phyloP scores from a whole-genome alignment of 2,113 vertebrate species.

The Oophaga pumilio region DNA sequence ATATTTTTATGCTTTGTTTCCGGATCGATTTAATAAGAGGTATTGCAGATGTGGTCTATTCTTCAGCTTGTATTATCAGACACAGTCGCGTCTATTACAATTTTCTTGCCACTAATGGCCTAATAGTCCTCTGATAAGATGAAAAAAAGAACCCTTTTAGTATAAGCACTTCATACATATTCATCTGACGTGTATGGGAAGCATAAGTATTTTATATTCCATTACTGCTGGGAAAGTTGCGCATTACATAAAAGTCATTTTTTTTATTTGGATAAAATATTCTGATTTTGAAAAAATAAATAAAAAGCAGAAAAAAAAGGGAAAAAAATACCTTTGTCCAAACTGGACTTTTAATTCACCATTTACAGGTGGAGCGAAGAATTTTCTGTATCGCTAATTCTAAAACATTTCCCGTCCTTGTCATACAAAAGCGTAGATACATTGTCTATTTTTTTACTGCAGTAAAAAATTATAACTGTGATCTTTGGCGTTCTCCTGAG shows the following conservation, averaged over 20 bases:
- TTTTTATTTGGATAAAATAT: neutral
- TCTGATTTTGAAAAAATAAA: neutral
- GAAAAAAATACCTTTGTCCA: neutral
- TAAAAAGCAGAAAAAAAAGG: neutral
- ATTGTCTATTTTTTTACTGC: neutral
- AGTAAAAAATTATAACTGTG: neutral
- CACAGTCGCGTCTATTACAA: constrained; percentile 19
- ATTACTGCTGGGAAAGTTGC: neutral
- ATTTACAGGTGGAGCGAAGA: neutral
- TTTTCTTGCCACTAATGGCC: constrained; percentile 26
- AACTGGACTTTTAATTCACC: neutral
- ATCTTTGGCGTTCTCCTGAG: neutral
- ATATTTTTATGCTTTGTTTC: constrained; percentile 38
- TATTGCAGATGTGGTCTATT: constrained; percentile 20
- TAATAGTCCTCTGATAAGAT: constrained; percentile 1
- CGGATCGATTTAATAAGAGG: constrained; percentile 14
- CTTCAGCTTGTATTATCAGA: neutral
- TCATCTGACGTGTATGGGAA: neutral
- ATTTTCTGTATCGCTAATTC: neutral
- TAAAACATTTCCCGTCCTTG: neutral
- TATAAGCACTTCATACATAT: neutral
- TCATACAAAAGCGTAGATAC: neutral
- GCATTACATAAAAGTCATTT: neutral
- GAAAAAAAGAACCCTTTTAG: constrained; percentile 16
- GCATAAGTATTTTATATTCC: neutral